A percentile compares a stretch with the other conserved stretches of the same genome.
Evolutionary conservation across 2,113 vertebrate species (phyloP).

Genomic region (Formicarius rufipectus): DNA sequence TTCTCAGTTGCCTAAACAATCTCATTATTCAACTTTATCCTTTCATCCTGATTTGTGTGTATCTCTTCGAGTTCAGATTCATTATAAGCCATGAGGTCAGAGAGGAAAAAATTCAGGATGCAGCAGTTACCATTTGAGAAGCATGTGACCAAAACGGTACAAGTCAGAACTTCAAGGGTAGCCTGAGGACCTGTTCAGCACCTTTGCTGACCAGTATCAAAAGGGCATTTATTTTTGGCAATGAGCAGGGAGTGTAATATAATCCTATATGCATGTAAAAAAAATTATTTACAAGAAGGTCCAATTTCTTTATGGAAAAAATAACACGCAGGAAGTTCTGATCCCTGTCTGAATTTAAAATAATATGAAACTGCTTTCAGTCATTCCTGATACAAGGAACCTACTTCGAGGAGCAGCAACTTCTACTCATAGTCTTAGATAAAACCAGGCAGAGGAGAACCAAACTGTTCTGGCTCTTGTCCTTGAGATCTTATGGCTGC

Average conservation of each 20-base stretch:
- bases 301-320: background rate
- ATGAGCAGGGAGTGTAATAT: background rate
- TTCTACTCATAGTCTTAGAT: background rate
- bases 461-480: background rate
- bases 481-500: background rate
- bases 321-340: background rate
- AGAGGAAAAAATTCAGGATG: background rate
- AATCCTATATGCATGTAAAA: background rate
- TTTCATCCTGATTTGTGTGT: background rate
- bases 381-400: background rate
- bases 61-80: background rate
- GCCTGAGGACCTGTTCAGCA: background rate
- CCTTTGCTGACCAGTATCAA: background rate
- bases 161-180: background rate
- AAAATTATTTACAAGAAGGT: background rate
- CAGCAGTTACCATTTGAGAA: background rate
- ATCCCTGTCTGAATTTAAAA: background rate
- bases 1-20: background rate
- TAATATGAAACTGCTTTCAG: background rate
- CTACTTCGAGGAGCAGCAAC: background rate
- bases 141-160: background rate
- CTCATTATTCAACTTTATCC: background rate
- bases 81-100: background rate
- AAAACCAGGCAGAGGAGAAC: background rate
- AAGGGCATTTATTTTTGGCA: background rate